Base-by-base conservation (phyloP, 1,140 invertebrate genomes). In the Batillaria attramentaria region DNA sequence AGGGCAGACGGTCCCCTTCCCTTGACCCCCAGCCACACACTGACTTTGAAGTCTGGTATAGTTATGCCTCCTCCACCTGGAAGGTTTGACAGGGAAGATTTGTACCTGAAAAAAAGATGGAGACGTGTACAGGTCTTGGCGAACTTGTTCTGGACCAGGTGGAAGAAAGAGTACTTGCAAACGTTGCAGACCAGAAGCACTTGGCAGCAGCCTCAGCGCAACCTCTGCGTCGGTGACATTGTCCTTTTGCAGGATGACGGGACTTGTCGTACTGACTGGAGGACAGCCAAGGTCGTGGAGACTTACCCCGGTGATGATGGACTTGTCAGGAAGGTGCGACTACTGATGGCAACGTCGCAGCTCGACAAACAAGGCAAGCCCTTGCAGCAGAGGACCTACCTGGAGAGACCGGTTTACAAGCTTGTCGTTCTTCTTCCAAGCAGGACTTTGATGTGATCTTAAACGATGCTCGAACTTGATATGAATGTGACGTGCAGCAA, bases 21-120 rank as follows among this genome's bases (percentile, higher is more conserved):
- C 1, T 57, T 84, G 1, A 82, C 80, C 24, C 84, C 82, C 37
- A 85, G 84, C 66, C 81, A 84, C 60, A 66, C 83, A 3, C 72
- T 85, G 18, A 81, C 81, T n/a, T 28, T 50, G n/a, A 84, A 84
- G 75, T 78, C 77, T 35, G 50, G 70, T 31, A 24, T 79, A 13
- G 65, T 78, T 24, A 31, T 60, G 50, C 78, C 81, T 50, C 70
- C 79, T 62, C 83, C 79, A 31, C 83, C 79, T 31, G 81, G 79
- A 72, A 69, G 75, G 13, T 83, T 83, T 41, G 24, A 65, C 20
- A 65, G 72, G 6, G 62, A 77, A 42, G 84, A 83, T 43, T 18
- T 85, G 3, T 85, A 78, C 65, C 10, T 79, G 20, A 62, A 76
- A 41, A 82, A 85, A 74, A 65, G 82, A 43, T 84, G 83, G 84